Evolutionary conservation across 2,888 invertebrate species (phyloP), one percentile per base, ranked within the genome.

Genomic region (Muscina levida): DNA sequence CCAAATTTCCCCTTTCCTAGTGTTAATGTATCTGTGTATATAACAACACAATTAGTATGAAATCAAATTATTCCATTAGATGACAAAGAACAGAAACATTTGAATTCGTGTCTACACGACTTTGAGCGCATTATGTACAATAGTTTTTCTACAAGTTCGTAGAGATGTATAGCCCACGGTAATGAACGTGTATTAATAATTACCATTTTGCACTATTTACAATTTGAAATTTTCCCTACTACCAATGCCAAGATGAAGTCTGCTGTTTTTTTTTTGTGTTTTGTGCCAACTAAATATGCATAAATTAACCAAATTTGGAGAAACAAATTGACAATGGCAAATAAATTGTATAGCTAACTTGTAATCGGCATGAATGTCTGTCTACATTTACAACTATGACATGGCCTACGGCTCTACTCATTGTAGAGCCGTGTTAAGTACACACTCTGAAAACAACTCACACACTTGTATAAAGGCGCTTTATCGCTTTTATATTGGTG

Each of bases 301-400:
- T 81, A 77, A 81, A 81, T 81, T 81, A 74, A 26, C 81, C 81
- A 81, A 81, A 77, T 74, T 77, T 74, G 81, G 81, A 17, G 10
- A 72, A 77, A 73, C 59, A 72, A 72, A 71, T 70, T 67, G 66
- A 71, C 71, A 81, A 77, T 72, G 71, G 66, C 71, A 72, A 77
- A 19, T 71, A 67, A 57, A 67, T 77, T 62, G 42, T 19, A 42
- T 22, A 11, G 42, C 37, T 39, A 31, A 62, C 22, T 42, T 13
- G 42, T 8, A 11, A 15, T 44, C 44, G 44, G 44, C 44, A n/a
- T 44, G 44, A 10, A 44, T 44, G 10, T 44, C 44, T 44, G 10
- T 44, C 44, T 44, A n/a, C 44, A 44, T 44, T 44, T 46, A 46
- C 15, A 46, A 17, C 46, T n/a, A 46, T 44, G 44, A 44, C 11